Conservation (phyloP, 2,888 invertebrate genomes). For the Plebejus argus region DNA sequence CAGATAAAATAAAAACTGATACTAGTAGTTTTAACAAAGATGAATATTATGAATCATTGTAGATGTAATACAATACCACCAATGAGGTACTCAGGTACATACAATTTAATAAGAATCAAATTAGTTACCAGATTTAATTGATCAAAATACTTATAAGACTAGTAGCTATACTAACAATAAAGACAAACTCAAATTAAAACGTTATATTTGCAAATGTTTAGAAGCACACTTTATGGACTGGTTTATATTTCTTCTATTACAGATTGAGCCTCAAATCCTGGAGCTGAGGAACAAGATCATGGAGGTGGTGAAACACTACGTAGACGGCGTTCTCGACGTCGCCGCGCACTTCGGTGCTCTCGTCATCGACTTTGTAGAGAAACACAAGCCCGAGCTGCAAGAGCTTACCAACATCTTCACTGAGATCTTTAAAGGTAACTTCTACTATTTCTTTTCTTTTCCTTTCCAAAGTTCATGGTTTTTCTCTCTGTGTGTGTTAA, state of each 20-base stretch:
- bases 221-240: background rate
- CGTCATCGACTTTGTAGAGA: slow-evolving; percentile 80
- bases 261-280: slow-evolving; percentile 66
- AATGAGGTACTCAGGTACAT: too few relatives aligned
- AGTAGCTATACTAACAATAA: too few relatives aligned
- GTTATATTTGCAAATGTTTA: too few relatives aligned
- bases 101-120: too few relatives aligned
- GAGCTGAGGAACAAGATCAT: slow-evolving; percentile 58
- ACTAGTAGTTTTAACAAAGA: too few relatives aligned
- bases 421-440: slow-evolving; percentile 75
- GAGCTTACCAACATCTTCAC: slow-evolving; percentile 78
- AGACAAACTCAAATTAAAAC: too few relatives aligned
- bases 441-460: background rate
- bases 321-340: slow-evolving; percentile 66
- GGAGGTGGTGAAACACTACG: slow-evolving; percentile 63
- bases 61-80: too few relatives aligned
- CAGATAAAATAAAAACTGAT: too few relatives aligned
- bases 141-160: too few relatives aligned
- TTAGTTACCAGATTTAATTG: too few relatives aligned
- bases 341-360: slow-evolving; percentile 78
- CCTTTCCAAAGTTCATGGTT: background rate
- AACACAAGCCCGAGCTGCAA: slow-evolving; percentile 84
- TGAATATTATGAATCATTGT: too few relatives aligned
- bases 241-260: background rate
- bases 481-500: background rate